These are phyloP conservation scores for Melipona bicolor DNA, from an alignment of 2,888 invertebrate species.

Conservation along the genomic window DNA sequence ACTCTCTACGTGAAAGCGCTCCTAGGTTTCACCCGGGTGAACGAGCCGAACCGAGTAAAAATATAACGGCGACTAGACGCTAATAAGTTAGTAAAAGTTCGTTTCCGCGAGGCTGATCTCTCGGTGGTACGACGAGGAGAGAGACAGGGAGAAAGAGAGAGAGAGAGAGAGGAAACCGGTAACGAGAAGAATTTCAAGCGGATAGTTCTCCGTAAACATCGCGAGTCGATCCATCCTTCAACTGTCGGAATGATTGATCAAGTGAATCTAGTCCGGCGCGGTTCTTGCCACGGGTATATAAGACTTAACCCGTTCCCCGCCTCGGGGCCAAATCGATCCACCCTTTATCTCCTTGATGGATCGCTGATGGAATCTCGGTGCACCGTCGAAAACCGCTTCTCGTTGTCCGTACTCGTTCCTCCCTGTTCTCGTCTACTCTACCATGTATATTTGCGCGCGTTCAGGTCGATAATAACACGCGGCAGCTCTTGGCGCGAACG, in stretches of 20 bases:
- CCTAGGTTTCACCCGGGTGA: neutral
- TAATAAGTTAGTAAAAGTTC: constrained; percentile 57
- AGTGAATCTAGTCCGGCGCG: constrained; percentile 69
- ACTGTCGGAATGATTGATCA: constrained; percentile 74
- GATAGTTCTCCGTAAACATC: constrained; percentile 68
- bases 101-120: constrained; percentile 43
- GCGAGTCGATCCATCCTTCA: constrained; percentile 72
- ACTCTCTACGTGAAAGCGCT: neutral
- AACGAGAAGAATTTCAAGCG: constrained; percentile 69
- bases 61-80: constrained; percentile 7
- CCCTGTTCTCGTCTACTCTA: neutral
- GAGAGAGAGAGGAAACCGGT: constrained; percentile 23
- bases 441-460: neutral
- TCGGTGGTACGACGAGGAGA: neutral
- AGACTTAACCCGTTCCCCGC: constrained; percentile 71
- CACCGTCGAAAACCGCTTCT: constrained; percentile 67
- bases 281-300: constrained; percentile 64
- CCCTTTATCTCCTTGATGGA: constrained; percentile 74
- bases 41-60: constrained; percentile 15
- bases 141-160: too few species aligned
- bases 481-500: neutral
- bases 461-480: constrained; percentile 19
- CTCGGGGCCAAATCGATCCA: constrained; percentile 66
- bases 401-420: constrained; percentile 47
- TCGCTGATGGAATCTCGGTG: constrained; percentile 69